Percentiles rank a stretch among this genome's conserved stretches.
Conservation (phyloP, 2,113 vertebrate species). For the Dipodomys spectabilis region DNA sequence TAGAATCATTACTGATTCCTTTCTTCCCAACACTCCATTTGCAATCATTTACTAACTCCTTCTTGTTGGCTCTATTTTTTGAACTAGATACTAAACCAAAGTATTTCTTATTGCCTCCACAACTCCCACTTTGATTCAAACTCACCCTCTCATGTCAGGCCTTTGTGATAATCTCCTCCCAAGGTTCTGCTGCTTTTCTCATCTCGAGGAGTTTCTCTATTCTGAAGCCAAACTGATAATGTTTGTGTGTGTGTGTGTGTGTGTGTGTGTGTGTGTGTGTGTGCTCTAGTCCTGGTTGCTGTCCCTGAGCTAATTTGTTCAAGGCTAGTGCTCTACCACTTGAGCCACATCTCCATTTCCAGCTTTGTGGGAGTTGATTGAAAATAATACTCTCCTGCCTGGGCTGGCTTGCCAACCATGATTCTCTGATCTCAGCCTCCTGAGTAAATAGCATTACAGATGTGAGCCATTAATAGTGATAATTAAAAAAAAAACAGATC, state of each 20-base stretch:
- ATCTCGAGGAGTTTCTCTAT: not conserved
- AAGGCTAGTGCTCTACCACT: too few species aligned
- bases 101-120: not conserved
- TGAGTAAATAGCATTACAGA: too few species aligned
- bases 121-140: not conserved
- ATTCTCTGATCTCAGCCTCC: too few species aligned
- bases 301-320: too few species aligned
- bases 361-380: too few species aligned
- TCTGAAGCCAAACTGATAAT: conserved; percentile 23
- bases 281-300: too few species aligned
- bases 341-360: too few species aligned
- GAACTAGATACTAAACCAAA: not conserved
- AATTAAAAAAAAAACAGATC: not conserved
- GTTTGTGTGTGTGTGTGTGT: too few species aligned
- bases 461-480: not conserved
- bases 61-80: not conserved
- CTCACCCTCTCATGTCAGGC: not conserved
- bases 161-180: not conserved
- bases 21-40: not conserved
- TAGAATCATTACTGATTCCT: not conserved
- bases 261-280: too few species aligned
- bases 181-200: not conserved
- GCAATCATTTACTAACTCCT: not conserved
- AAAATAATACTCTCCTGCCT: too few species aligned
- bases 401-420: too few species aligned